Evolutionary conservation across 2,888 invertebrate genomes (phyloP).

Genomic region (Ischnus inquisitorius): DNA sequence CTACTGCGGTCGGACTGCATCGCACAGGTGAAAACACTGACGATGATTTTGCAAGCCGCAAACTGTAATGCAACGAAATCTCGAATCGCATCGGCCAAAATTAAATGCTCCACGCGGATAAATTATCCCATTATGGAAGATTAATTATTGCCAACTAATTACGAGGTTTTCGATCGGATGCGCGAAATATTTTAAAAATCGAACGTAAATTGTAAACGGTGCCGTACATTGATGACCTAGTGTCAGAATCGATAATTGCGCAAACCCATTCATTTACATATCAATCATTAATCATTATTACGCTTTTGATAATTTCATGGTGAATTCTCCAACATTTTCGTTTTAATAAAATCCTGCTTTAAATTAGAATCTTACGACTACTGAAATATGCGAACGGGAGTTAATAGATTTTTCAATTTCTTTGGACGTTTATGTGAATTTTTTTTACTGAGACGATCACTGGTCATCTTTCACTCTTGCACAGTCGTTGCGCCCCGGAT

Average conservation of each 20-base stretch:
- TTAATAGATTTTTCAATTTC: background rate
- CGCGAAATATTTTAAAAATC: too few species aligned
- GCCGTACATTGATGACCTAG: background rate
- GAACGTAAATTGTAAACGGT: background rate
- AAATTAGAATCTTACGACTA: background rate
- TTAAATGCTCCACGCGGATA: constrained; percentile 28
- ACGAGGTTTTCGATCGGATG: background rate
- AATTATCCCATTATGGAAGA: background rate
- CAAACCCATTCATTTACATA: too few species aligned
- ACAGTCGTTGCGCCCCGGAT: constrained; percentile 18
- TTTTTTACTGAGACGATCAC: background rate
- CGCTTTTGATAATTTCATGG: too few species aligned
- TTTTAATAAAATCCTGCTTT: too few species aligned
- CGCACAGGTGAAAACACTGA: constrained; percentile 56
- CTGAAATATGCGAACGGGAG: background rate
- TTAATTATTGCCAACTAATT: constrained; percentile 31
- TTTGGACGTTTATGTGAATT: background rate
- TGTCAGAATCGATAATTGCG: background rate
- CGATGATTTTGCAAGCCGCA: constrained; percentile 49
- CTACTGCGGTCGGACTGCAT: constrained; percentile 66
- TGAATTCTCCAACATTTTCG: too few species aligned
- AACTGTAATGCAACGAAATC: constrained; percentile 54
- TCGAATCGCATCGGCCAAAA: constrained; percentile 21
- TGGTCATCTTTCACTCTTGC: background rate
- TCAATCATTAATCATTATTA: too few species aligned